Evolutionary conservation across 2,888 invertebrate genomes (phyloP), one percentile per base, ranked within the genome.

Genomic region (Willowsia nigromaculata): DNA sequence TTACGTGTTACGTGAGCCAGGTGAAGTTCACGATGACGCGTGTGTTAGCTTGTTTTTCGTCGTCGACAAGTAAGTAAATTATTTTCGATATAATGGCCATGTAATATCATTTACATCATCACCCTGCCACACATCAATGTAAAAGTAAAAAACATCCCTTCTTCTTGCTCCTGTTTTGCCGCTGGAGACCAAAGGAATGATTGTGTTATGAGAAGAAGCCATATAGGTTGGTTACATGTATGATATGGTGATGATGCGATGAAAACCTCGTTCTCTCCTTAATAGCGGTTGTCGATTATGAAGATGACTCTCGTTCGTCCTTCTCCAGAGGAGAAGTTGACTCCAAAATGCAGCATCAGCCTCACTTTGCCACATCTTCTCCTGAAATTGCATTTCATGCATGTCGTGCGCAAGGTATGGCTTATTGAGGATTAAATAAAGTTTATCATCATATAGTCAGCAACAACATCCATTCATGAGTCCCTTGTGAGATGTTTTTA

Each of bases 371-470:
- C 30, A 15, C 50, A 27, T 78, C 18, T 47, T 47, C 74, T 47
- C n/a, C 47, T 74, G 25, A 74, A 74, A 74, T 74, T 80, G 59
- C 37, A 81, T 62, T 74, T 65, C 68, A 83, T 83, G 83, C 83
- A 83, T 83, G 83, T 83, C 50, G 68, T 68, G 84, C 53, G 13
- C 56, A 84, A 84, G 53, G 56, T 71, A 84, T 71, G 84, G 71
- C 74, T 71, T 84, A 84, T 74, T 84, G 84, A 33, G 84, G 84
- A 84, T 84, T 71, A 84, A 84, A 33, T 65, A 71, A 43, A 74
- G 71, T 84, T 84, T 84, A 84, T 78, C 84, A 56, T 30, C 37
- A 62, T n/a, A n/a, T 4, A 6, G 27, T 15, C 76, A 65, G 25
- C 25, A 81, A 33, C 59, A 59, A 15, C 65, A 68, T 47, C 33